Percentiles rank a stretch among this genome's conserved stretches.
Evolutionary conservation across 2,113 vertebrate species (phyloP).

Genomic region (Condylura cristata): DNA sequence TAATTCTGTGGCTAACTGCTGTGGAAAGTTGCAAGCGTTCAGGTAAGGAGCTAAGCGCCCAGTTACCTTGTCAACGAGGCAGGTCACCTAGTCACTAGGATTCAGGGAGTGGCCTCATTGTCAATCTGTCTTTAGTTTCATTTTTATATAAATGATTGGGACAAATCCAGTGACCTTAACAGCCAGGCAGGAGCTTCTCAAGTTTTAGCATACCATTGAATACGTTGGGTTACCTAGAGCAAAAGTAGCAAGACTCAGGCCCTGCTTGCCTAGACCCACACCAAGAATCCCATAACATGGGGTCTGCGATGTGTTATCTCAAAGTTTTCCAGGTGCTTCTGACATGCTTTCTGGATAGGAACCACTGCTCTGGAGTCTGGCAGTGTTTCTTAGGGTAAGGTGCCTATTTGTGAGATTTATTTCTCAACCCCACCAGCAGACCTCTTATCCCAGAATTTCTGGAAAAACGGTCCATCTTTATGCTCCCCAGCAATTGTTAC

Average conservation of each 20-base stretch:
- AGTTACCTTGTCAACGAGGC: not conserved
- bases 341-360: constrained; percentile 30
- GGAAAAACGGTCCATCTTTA: constrained; percentile 4
- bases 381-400: constrained; percentile 31
- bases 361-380: not conserved
- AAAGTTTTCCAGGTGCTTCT: constrained; percentile 15
- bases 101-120: not conserved
- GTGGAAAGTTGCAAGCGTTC: constrained; percentile 2
- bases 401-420: not conserved
- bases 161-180: not conserved
- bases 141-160: constrained; percentile 9
- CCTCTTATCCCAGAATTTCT: constrained; percentile 3
- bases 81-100: not conserved
- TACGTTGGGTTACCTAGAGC: not conserved
- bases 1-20: not conserved
- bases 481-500: not conserved
- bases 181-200: constrained; percentile 6
- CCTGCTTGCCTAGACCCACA: not conserved
- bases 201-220: not conserved
- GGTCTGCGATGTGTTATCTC: not conserved
- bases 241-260: not conserved
- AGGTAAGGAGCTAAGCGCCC: not conserved
- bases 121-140: not conserved
- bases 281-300: not conserved
- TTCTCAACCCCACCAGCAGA: not conserved